Percentiles rank a stretch among this genome's conserved stretches.
phyloP scores from a whole-genome alignment of 2,888 invertebrate species.

The Chydorus sphaericus region DNA sequence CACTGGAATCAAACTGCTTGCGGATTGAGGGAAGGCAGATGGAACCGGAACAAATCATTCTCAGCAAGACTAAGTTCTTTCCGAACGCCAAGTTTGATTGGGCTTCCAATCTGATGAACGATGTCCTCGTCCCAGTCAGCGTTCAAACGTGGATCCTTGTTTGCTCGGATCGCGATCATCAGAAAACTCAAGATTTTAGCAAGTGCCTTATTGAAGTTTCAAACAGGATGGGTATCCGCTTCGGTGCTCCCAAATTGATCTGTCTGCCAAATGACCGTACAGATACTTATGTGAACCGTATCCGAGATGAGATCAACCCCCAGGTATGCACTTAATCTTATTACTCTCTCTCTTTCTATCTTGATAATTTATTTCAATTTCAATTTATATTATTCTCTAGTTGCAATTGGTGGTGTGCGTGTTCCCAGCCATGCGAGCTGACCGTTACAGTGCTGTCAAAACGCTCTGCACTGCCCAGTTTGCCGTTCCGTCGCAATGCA shows the following conservation, averaged over 20 bases:
- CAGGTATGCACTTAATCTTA: slow-evolving; percentile 1
- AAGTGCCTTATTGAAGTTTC: slow-evolving; percentile 34
- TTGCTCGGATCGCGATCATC: slow-evolving; percentile 43
- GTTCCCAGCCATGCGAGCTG: slow-evolving; percentile 62
- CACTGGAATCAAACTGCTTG: slow-evolving; percentile 34
- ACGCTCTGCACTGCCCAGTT: slow-evolving; percentile 65
- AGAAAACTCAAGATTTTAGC: slow-evolving; percentile 36
- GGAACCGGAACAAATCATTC: slow-evolving; percentile 43
- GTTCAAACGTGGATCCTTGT: slow-evolving; percentile 58
- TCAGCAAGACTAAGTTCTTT: slow-evolving; percentile 32
- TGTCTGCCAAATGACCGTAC: slow-evolving; percentile 52
- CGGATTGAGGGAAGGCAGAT: slow-evolving; percentile 43
- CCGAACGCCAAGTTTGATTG: slow-evolving; percentile 47
- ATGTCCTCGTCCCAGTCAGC: slow-evolving; percentile 43
- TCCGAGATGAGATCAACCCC: slow-evolving; percentile 16
- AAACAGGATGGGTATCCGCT: slow-evolving; percentile 51
- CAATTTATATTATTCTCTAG: no score
- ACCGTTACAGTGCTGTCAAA: slow-evolving; percentile 76
- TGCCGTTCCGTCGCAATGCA: slow-evolving; percentile 63
- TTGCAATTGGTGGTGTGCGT: slow-evolving; percentile 65
- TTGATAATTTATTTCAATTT: no score
- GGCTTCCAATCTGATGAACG: slow-evolving; percentile 43
- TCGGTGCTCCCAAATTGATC: slow-evolving; percentile 42
- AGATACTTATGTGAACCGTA: slow-evolving; percentile 42
- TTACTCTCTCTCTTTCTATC: no score